These are phyloP conservation scores for Onychorhynchus coronatus DNA, from an alignment of 2,113 vertebrate genomes.

Conservation along the genomic window DNA sequence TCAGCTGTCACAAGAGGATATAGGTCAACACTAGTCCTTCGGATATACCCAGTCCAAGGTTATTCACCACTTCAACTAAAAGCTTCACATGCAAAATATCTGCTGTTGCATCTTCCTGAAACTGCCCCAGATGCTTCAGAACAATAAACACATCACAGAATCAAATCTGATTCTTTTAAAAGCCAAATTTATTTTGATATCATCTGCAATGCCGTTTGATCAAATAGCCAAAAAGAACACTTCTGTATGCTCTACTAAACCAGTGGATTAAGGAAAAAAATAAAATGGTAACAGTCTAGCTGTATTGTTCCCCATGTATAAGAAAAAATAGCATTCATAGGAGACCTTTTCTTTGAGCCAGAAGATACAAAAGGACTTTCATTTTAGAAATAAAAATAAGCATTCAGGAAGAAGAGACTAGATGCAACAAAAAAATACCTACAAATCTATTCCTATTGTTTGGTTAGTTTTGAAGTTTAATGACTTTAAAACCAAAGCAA, in stretches of 20 bases:
- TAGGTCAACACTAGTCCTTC: constrained; percentile 4
- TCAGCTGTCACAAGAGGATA: constrained; percentile 56
- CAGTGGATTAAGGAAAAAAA: neutral
- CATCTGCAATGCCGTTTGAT: neutral
- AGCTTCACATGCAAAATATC: neutral
- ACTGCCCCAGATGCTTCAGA: neutral
- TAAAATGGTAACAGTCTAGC: neutral
- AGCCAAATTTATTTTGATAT: neutral
- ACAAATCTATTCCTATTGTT: neutral
- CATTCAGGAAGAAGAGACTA: neutral
- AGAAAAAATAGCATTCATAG: neutral
- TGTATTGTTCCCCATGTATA: neutral
- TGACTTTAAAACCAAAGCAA: neutral
- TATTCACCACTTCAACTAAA: constrained; percentile 10
- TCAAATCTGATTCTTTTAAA: neutral
- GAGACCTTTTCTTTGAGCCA: neutral
- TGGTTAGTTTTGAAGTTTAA: neutral
- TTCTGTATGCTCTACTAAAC: neutral
- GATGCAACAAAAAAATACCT: neutral
- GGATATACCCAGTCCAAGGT: neutral
- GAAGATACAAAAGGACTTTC: neutral
- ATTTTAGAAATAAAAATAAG: neutral
- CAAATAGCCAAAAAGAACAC: neutral
- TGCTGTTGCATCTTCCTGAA: neutral
- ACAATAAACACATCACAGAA: neutral